Evolutionary conservation across 2,113 vertebrate species (phyloP).

Genomic region (Sclerurus mexicanus): DNA sequence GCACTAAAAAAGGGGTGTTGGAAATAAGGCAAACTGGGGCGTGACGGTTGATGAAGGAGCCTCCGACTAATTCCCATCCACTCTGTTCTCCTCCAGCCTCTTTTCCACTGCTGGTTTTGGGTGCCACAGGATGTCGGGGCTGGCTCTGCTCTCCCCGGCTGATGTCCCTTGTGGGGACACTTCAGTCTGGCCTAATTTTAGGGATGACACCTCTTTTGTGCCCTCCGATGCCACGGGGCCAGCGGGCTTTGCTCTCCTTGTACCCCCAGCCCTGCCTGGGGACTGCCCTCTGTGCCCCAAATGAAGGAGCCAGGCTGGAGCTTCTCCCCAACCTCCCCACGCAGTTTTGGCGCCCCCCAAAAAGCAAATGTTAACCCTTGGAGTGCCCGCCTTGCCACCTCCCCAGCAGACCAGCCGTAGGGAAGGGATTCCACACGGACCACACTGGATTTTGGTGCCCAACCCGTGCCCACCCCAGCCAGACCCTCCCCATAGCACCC

Average conservation of each 20-base stretch:
- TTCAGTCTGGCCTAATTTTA: neutral
- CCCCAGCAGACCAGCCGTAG: neutral
- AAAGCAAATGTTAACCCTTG: neutral
- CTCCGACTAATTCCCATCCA: neutral
- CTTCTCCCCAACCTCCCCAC: too few species aligned
- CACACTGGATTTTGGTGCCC: neutral
- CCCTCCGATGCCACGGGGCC: too few species aligned
- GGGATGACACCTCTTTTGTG: neutral
- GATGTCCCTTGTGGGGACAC: neutral
- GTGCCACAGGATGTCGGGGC: rapidly evolving
- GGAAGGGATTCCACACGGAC: neutral
- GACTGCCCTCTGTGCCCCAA: too few species aligned
- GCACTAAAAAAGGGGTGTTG: rapidly evolving
- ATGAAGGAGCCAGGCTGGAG: neutral
- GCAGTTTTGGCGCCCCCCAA: neutral
- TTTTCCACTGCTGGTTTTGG: neutral
- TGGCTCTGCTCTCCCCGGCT: neutral
- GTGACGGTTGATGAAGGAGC: neutral
- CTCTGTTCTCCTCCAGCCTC: rapidly evolving
- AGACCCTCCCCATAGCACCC: neutral
- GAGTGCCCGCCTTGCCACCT: neutral
- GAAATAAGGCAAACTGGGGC: neutral
- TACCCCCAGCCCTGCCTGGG: neutral
- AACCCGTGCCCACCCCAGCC: neutral
- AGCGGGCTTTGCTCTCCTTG: neutral